Base-by-base conservation (phyloP, 2,888 invertebrate genomes). In the Gisinianus flammeolus region DNA sequence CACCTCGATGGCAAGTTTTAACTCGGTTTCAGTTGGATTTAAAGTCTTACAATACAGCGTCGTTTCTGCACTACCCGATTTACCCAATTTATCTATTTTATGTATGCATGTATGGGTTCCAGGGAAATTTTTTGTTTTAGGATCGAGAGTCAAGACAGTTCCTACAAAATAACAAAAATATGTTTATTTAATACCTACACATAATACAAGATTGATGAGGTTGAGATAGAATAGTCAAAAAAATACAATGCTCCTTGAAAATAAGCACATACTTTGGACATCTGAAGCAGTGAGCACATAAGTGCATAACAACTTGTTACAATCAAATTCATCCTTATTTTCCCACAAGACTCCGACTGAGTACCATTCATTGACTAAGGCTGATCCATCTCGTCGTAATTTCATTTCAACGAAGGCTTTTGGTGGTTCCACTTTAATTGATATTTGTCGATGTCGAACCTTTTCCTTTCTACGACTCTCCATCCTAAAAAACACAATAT, bases 301-400 rank as follows among this genome's bases (percentile, higher is more conserved):
- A 66, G 28, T 68, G 56, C 64, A 80, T 62, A 67, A 22, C 31
- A 80, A 26, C 22, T 71, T 74, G 22, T 33, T 72, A 44, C 33
- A 79, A 4, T 75, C 75, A n/a, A 52, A 31, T 0, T 66, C n/a
- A 71, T 82, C 83, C 19, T 69, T 72, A 69, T 85, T 85, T 0
- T 76, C 81, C 80, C 82, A 81, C 0, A 76, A 67, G 6, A 83
- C 71, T 3, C 56, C 67, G 4, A 85, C 75, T 67, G 79, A 76
- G 58, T 83, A 80, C 80, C 82, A 82, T 64, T 83, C 83, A 66
- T 82, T 79, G 5, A 81, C 68, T n/a, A 85, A 67, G 69, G 79
- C 76, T 2, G 79, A 78, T 8, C 79, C 80, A 22, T 81, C 78
- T n/a, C 79, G 66, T n/a, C 31, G 58, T 22, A 83, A 76, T 52